Evolutionary conservation across 2,888 invertebrate species (phyloP).

Genomic region (Craniophora ligustri): DNA sequence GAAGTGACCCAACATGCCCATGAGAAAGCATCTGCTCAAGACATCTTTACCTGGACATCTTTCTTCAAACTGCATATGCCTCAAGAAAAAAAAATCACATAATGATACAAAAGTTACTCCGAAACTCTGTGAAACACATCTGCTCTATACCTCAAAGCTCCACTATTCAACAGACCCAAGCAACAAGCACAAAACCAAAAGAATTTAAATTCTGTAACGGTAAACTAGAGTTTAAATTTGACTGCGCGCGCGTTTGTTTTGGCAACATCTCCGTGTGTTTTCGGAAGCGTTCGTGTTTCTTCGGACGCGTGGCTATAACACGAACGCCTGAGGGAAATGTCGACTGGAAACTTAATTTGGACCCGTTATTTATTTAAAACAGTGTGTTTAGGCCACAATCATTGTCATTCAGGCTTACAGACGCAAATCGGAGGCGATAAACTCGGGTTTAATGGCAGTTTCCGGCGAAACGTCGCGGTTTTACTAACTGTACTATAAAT

Average conservation of each 20-base stretch:
- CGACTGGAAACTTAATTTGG: constrained; percentile 56
- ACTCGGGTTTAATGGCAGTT: constrained; percentile 63
- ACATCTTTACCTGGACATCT: constrained; percentile 77
- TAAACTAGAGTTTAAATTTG: constrained; percentile 28
- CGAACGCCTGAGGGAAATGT: constrained; percentile 65
- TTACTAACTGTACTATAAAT: constrained; percentile 47
- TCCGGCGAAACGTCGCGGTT: constrained; percentile 56
- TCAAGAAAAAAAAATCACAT: constrained; percentile 79
- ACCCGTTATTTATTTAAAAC: constrained; percentile 65
- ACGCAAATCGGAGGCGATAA: constrained; percentile 66
- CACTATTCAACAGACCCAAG: constrained; percentile 39
- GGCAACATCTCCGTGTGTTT: constrained; percentile 68
- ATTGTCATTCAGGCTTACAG: constrained; percentile 62
- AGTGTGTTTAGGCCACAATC: constrained; percentile 65
- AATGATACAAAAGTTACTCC: constrained; percentile 81
- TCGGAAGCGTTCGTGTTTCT: constrained; percentile 68
- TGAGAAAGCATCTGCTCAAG: constrained; percentile 72
- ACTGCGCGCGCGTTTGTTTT: constrained; percentile 53
- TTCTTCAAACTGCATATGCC: constrained; percentile 75
- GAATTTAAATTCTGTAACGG: constrained; percentile 42
- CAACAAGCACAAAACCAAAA: constrained; percentile 21
- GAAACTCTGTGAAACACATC: constrained; percentile 84
- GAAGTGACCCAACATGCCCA: constrained; percentile 63
- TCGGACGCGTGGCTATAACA: constrained; percentile 74
- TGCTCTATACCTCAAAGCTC: constrained; percentile 68